Evolutionary conservation across 1,140 invertebrate genomes (phyloP).

Genomic region (Aphelenchoides avenae): DNA sequence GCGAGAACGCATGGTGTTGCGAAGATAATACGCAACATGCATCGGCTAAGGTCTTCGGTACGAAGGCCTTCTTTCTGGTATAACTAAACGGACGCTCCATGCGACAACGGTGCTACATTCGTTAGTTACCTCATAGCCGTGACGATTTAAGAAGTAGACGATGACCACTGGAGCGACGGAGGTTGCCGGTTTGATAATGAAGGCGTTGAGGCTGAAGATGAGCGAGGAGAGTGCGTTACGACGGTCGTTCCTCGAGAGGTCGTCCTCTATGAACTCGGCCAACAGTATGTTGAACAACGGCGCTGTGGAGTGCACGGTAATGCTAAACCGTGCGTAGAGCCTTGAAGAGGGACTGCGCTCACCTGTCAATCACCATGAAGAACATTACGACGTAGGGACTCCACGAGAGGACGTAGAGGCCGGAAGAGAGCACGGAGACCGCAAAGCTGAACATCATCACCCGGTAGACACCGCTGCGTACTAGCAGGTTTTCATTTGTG

Average conservation of each 20-base stretch:
- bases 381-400: slow-evolving; percentile 46
- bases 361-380: slow-evolving; percentile 56
- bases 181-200: slow-evolving; percentile 41
- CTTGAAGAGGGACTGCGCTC: slow-evolving; percentile 1
- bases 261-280: slow-evolving; percentile 58
- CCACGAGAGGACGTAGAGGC: slow-evolving; percentile 37
- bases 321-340: slow-evolving; percentile 19
- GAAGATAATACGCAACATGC: slow-evolving; percentile 32
- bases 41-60: slow-evolving; percentile 17
- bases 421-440: slow-evolving; percentile 42
- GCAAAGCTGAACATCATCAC: slow-evolving; percentile 37
- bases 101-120: neutral
- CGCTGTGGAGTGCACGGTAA: slow-evolving; percentile 50
- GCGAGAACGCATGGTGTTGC: slow-evolving; percentile 23
- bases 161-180: slow-evolving; percentile 46
- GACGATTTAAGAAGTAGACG: slow-evolving; percentile 42
- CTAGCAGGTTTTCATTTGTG: slow-evolving; percentile 43
- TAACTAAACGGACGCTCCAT: slow-evolving; percentile 6
- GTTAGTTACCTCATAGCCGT: slow-evolving; percentile 30
- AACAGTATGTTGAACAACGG: slow-evolving; percentile 56
- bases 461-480: slow-evolving; percentile 34
- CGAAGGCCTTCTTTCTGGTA: slow-evolving; percentile 28
- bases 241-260: slow-evolving; percentile 36
- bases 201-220: slow-evolving; percentile 43
- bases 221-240: slow-evolving; percentile 36